Evolutionary conservation across 2,113 vertebrate species (phyloP), one percentile per base, ranked within the genome.

Genomic region (Tenrec ecaudatus): DNA sequence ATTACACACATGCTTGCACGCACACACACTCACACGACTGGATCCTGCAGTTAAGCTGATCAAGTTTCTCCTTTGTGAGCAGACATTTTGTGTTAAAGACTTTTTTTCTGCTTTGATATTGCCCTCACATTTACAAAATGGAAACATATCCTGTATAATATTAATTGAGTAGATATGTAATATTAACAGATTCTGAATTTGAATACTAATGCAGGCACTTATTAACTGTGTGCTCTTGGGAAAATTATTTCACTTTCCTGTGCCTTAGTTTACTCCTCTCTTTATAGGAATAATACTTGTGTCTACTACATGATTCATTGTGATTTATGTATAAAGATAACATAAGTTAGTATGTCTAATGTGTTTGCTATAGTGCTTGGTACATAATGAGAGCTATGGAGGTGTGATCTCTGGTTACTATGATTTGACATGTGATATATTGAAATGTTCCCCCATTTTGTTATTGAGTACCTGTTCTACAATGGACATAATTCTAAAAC

Each of bases 241-340:
- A 2, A 81, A 89, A 58, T 84, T 38, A 47, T 60, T 83, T 80
- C 22, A 80, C 33, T 75, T 87, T 38, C 84, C 84, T 84, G 25
- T 80, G 16, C 62, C 57, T 79, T 69, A 60, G 31, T 78, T 94
- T 87, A 88, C n/a, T 82, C 82, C 60, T 82, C 38, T 88, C 47
- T 19, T 82, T 89, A 83, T 0, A 66, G 40, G 11, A 94, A 84
- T 77, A 43, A 58, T 73, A 60, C 53, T n/a, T 43, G 82, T 92
- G 62, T 20, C 20, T 40, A 11, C 43, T n/a, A 40, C 33, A 31
- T 31, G 43, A 82, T 22, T 73, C 20, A 73, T 36, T 31, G 9
- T 73, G 71, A 27, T 86, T 91, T 89, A 58, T 79, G 20, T 69
- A 40, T 57, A 53, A 94, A 38, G 62, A 79, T 53, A 64, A 89